Percentiles rank a stretch among this genome's conserved stretches.
Conservation (phyloP, 2,113 vertebrate genomes). For the Caracal caracal region DNA sequence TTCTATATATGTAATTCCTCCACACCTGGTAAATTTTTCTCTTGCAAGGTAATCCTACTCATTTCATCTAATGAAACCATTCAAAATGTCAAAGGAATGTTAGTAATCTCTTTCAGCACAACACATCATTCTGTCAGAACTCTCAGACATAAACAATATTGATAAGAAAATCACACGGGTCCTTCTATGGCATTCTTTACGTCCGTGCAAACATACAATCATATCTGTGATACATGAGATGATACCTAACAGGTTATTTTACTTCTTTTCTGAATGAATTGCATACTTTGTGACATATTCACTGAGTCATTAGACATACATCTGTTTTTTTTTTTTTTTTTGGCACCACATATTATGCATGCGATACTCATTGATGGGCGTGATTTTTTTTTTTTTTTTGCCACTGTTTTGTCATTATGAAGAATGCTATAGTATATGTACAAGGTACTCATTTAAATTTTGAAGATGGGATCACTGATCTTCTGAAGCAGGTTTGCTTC, state of each 20-base stretch:
- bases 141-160: neutral
- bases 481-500: neutral
- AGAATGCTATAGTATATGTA: neutral
- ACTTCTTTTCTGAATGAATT: neutral
- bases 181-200: neutral
- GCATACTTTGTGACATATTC: neutral
- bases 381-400: neutral
- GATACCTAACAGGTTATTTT: neutral
- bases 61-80: neutral
- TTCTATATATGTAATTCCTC: neutral
- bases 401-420: neutral
- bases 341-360: neutral
- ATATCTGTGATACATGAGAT: neutral
- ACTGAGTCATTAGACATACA: neutral
- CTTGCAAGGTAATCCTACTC: neutral
- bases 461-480: neutral
- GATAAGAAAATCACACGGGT: neutral
- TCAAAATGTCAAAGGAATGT: neutral
- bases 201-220: neutral
- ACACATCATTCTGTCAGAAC: neutral
- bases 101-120: neutral
- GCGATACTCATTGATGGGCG: rapidly evolving
- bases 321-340: neutral
- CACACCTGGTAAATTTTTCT: conserved; percentile 3
- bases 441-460: neutral